phyloP scores from a whole-genome alignment of 2,113 vertebrate genomes.

The Montifringilla adamsi region DNA sequence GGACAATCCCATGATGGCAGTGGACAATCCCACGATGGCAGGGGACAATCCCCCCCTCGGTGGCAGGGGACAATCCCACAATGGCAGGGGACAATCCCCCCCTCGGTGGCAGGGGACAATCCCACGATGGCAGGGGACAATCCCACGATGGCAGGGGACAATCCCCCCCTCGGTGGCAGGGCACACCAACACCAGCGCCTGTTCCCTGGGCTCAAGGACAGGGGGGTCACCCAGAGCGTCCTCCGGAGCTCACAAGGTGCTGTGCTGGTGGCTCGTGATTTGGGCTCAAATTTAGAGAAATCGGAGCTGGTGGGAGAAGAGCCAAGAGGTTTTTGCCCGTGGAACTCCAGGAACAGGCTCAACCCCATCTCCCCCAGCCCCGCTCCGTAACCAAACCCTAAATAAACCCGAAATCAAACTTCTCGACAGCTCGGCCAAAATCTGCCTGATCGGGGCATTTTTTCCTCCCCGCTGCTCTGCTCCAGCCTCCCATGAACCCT shows the following conservation, averaged over 20 bases:
- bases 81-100: background rate
- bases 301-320: background rate
- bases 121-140: background rate
- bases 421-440: fast-evolving
- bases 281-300: background rate
- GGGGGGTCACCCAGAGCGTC: fast-evolving
- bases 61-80: background rate
- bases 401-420: background rate
- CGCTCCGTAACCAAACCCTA: fast-evolving
- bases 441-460: background rate
- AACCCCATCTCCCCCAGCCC: fast-evolving
- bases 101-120: background rate
- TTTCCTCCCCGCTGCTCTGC: background rate
- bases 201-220: background rate
- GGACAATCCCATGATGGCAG: too few species aligned
- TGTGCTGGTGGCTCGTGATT: fast-evolving
- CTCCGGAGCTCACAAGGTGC: background rate
- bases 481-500: background rate
- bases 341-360: background rate
- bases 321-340: background rate
- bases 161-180: background rate
- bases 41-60: background rate
- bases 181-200: background rate
- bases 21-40: background rate
- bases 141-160: background rate